phyloP scores from a whole-genome alignment of 2,113 vertebrate genomes.

The Sinosuthora webbiana region DNA sequence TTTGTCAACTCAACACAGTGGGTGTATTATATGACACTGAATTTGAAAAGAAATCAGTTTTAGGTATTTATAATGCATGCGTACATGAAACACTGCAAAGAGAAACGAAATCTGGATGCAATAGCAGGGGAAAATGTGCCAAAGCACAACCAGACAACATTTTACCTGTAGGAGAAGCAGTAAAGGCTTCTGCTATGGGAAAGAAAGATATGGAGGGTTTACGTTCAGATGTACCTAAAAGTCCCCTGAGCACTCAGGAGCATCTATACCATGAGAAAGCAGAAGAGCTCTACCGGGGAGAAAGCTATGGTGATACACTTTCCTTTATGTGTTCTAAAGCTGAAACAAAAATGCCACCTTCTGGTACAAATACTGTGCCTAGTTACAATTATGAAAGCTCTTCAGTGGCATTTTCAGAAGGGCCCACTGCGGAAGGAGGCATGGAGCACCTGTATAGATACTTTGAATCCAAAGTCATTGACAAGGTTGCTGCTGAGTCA shows the following conservation, averaged over 20 bases:
- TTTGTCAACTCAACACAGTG: conserved; percentile 76
- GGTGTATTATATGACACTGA: conserved; percentile 73
- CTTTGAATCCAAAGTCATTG: neutral
- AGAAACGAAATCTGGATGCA: conserved; percentile 46
- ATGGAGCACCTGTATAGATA: neutral
- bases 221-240: conserved; percentile 4
- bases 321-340: conserved; percentile 1
- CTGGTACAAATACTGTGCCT: neutral
- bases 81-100: conserved; percentile 60
- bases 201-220: conserved; percentile 16
- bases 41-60: conserved; percentile 75
- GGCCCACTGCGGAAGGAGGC: neutral
- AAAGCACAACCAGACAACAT: conserved; percentile 50
- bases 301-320: neutral
- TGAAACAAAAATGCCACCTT: conserved; percentile 39
- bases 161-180: conserved; percentile 22
- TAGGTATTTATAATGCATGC: conserved; percentile 70
- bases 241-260: neutral
- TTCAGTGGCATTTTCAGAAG: neutral
- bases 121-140: conserved; percentile 41
- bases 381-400: neutral
- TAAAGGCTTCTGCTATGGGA: conserved; percentile 28
- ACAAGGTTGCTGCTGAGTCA: conserved; percentile 16
- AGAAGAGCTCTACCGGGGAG: conserved; percentile 18
- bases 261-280: neutral